Evolutionary conservation across 92 coral and sea anemone genomes (phyloP), one percentile per base, ranked within the genome.

Genomic region (Siderastrea siderea): DNA sequence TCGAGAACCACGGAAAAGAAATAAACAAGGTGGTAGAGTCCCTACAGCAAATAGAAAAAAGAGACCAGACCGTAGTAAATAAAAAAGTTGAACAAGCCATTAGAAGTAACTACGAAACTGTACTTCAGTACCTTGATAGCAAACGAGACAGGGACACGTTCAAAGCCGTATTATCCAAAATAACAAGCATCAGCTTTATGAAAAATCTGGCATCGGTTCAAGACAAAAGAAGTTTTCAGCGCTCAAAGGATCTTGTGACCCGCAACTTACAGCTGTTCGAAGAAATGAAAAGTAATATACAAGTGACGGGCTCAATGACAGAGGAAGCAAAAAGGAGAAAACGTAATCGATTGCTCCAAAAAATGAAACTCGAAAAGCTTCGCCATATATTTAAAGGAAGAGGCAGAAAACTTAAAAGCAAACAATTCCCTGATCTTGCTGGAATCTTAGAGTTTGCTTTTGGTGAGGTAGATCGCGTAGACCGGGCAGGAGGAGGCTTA

Each of bases 371-470:
- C 38, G 38, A 26, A 26, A 26, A 26, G 38, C 38, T 26, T 26
- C 38, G 38, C 0, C 96, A 93, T 60, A 75, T 93, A 2, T 89
- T 48, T 62, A 68, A 89, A 71, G 93, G 93, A 26, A 88, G 92
- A 86, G 93, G 96, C 47, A 77, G 91, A 57, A 43, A 7, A 54
- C 75, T 91, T 0, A 86, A 89, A 51, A 47, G 78, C 45, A 86
- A 91, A 68, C 90, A 89, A 63, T 91, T 89, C 73, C 93, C 95
- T 17, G 91, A 92, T 55, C 90, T 91, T 8, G 82, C 90, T 10
- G 87, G 91, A 13, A 74, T 94, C 12, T 26, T 26, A 26, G 38
- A 26, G 38, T 26, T 26, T 26, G 38, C 38, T 26, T 26, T 0
- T 26, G 38, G 70, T 94, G 88, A 80, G 38, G 91, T 66, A 47